These are phyloP conservation scores for Gambelia wislizenii DNA, from an alignment of 2,797 vertebrate species.

Conservation along the genomic window DNA sequence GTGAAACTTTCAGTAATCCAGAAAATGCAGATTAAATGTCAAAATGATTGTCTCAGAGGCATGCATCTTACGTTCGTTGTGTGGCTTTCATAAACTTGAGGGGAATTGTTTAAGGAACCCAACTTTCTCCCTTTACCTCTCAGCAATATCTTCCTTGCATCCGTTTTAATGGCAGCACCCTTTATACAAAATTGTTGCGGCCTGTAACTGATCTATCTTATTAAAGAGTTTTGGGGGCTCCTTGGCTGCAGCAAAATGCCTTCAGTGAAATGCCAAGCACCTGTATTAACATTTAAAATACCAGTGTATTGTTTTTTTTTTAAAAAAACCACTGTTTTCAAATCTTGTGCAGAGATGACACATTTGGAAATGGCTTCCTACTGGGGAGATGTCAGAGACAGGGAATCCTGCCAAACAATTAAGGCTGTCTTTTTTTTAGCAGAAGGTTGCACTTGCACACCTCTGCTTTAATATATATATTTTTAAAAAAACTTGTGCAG, in stretches of 20 bases:
- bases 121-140: not conserved
- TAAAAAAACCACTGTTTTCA: not conserved
- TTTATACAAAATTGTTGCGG: conserved; percentile 40
- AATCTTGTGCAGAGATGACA: not conserved
- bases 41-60: not conserved
- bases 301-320: not conserved
- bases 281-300: not conserved
- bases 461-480: too few relatives aligned
- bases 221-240: conserved; percentile 29
- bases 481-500: too few relatives aligned
- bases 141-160: conserved; percentile 2
- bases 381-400: conserved; percentile 16
- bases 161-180: conserved; percentile 54
- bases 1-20: not conserved
- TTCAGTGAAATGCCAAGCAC: conserved; percentile 4
- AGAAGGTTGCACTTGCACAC: too few relatives aligned
- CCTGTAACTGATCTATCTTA: conserved; percentile 20
- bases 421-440: conserved; percentile 13
- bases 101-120: not conserved
- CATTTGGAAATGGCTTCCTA: not conserved
- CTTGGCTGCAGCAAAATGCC: fast-evolving
- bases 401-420: conserved; percentile 26
- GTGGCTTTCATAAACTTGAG: not conserved
- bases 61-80: too few relatives aligned
- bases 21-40: too few relatives aligned